Evolutionary conservation across 2,888 invertebrate species (phyloP).

Genomic region (Latrodectus hesperus): DNA sequence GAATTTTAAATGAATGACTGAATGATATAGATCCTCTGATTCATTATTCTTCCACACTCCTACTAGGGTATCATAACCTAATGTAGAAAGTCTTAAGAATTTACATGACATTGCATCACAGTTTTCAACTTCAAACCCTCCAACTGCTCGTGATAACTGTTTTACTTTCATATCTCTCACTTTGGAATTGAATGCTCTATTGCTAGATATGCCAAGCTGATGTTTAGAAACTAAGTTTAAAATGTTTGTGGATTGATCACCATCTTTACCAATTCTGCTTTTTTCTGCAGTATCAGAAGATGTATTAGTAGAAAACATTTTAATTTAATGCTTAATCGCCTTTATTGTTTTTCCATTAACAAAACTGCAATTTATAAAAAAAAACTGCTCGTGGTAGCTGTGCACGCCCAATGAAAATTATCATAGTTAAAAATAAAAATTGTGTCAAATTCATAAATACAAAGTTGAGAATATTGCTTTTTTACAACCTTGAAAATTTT

Average conservation of each 20-base stretch:
- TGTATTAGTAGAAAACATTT: too few relatives aligned
- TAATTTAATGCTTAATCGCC: too few relatives aligned
- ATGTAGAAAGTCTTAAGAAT: not conserved
- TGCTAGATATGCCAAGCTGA: not conserved
- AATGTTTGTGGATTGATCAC: not conserved
- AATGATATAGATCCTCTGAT: not conserved
- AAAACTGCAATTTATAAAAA: too few relatives aligned
- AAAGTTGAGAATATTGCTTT: too few relatives aligned
- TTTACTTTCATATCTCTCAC: not conserved
- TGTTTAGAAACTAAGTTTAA: not conserved
- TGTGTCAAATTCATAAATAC: too few relatives aligned
- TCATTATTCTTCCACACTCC: not conserved
- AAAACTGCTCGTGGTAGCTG: too few relatives aligned
- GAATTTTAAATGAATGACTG: not conserved
- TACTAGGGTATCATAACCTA: not conserved
- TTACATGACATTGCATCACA: not conserved
- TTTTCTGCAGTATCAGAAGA: too few relatives aligned
- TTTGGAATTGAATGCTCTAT: not conserved
- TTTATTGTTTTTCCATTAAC: too few relatives aligned
- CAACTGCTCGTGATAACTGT: not conserved
- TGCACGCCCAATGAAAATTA: too few relatives aligned
- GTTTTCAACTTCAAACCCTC: not conserved
- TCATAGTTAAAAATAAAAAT: too few relatives aligned
- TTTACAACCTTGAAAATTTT: too few relatives aligned
- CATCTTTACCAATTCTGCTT: too few relatives aligned